These are phyloP conservation scores for Carcina quercana DNA, from an alignment of 2,888 invertebrate genomes.

Conservation along the genomic window DNA sequence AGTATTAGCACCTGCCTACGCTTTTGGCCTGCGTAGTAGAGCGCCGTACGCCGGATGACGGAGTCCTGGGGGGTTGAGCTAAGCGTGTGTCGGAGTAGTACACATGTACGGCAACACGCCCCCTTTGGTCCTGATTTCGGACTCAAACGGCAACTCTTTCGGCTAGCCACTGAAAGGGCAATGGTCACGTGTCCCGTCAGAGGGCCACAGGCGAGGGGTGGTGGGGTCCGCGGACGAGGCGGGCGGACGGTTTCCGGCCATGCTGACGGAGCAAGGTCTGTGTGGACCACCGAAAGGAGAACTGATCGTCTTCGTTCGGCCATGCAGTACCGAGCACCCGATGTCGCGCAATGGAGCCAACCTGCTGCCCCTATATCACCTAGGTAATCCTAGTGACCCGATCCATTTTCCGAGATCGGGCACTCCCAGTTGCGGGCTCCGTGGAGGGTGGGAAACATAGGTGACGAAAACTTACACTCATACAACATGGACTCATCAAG, in stretches of 20 bases:
- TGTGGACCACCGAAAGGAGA: conserved; percentile 1
- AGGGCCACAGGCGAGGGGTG: conserved; percentile 6
- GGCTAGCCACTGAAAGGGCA: conserved; percentile 1
- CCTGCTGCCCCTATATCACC: conserved; percentile 1
- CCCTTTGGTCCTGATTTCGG: not conserved
- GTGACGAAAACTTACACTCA: not conserved
- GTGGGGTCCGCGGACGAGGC: not conserved
- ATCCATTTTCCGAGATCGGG: not conserved
- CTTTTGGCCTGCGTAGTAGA: too few species aligned
- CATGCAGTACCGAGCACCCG: conserved; percentile 1
- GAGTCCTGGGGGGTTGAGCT: too few species aligned
- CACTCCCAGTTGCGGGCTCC: conserved; percentile 1
- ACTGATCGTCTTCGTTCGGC: not conserved
- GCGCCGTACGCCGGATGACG: too few species aligned
- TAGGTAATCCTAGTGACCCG: not conserved
- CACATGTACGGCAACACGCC: not conserved
- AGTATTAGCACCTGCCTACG: too few species aligned
- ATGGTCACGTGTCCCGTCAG: conserved; percentile 6
- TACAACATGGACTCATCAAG: not conserved
- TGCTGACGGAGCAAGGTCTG: conserved; percentile 5
- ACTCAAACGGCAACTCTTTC: not conserved
- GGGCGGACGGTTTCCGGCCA: conserved; percentile 1
- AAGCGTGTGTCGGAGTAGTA: too few species aligned
- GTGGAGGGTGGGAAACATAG: not conserved
- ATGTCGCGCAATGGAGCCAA: conserved; percentile 5